These are phyloP conservation scores for Tauraco hartlaubi DNA, from an alignment of 2,797 vertebrate genomes.

Conservation along the genomic window DNA sequence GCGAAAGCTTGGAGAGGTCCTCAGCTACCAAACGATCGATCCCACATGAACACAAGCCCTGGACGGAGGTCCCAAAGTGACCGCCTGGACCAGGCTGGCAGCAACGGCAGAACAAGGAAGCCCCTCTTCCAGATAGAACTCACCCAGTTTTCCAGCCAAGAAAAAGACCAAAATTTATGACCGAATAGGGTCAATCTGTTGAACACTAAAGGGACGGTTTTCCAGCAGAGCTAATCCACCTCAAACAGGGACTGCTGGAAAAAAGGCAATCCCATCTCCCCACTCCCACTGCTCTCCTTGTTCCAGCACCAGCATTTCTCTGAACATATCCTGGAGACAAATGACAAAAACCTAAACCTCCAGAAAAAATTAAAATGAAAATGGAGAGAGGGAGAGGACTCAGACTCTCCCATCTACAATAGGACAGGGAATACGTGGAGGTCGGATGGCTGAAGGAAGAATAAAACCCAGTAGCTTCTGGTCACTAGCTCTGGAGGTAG, in stretches of 20 bases:
- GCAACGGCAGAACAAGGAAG: not conserved
- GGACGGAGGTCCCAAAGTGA: not conserved
- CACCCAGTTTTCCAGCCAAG: not conserved
- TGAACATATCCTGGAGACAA: not conserved
- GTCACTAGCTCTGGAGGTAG: not conserved
- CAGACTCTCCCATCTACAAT: not conserved
- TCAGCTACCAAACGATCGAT: not conserved
- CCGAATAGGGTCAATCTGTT: not conserved
- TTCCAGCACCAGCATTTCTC: not conserved
- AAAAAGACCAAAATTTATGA: not conserved
- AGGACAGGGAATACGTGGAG: not conserved
- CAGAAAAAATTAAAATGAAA: not conserved
- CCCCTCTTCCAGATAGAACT: not conserved
- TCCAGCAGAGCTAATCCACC: not conserved
- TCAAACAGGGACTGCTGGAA: not conserved
- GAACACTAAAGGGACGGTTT: not conserved
- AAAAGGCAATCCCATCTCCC: not conserved
- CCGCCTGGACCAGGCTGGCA: not conserved
- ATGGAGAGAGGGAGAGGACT: not conserved
- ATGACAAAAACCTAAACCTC: not conserved
- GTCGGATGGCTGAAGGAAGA: not conserved
- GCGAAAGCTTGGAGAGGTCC: not conserved
- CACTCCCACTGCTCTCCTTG: not conserved
- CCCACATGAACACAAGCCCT: fast-evolving
- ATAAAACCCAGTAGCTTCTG: not conserved